phyloP scores from a whole-genome alignment of 2,797 vertebrate species.

The Molossus alvarezi region DNA sequence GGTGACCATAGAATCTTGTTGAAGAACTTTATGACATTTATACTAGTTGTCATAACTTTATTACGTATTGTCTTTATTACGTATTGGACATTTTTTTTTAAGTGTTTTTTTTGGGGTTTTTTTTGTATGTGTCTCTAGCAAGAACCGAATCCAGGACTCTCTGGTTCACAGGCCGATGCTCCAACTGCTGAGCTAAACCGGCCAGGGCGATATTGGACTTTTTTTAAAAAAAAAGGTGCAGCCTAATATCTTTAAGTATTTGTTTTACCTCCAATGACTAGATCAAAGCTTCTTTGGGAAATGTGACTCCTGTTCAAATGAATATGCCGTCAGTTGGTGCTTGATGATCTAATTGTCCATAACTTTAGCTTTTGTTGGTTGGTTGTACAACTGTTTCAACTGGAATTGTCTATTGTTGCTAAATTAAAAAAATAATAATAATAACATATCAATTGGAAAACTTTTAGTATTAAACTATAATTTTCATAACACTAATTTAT shows the following conservation, averaged over 20 bases:
- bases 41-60: background rate
- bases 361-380: background rate
- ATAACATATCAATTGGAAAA: background rate
- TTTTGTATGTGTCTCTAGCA: too few relatives aligned
- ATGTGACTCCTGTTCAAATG: background rate
- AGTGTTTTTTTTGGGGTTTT: too few relatives aligned
- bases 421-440: slow-evolving; percentile 12
- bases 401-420: background rate
- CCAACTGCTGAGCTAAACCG: too few relatives aligned
- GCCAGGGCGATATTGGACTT: background rate
- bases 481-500: background rate
- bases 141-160: too few relatives aligned
- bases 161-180: too few relatives aligned
- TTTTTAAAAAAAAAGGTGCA: background rate
- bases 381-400: background rate
- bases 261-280: background rate
- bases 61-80: background rate
- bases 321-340: background rate
- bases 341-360: background rate
- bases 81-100: background rate
- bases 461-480: background rate
- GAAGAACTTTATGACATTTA: background rate
- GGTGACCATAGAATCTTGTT: background rate
- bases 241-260: background rate
- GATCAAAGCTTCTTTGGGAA: background rate